A percentile compares a stretch with the other conserved stretches of the same genome.
phyloP scores from a whole-genome alignment of 2,888 invertebrate species.

The Autographa pulchrina region DNA sequence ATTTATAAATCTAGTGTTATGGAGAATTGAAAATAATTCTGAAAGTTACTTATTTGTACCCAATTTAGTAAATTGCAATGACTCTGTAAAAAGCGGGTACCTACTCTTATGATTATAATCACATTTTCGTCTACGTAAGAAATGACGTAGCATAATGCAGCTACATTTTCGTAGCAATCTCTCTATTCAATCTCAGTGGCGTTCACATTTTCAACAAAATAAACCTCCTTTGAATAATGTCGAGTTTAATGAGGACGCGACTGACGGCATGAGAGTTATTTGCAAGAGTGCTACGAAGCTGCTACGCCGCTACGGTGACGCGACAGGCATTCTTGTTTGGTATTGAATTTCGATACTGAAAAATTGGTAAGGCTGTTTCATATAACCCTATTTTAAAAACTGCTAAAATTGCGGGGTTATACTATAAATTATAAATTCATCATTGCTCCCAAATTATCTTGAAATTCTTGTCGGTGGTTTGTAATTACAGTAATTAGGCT shows the following conservation, averaged over 20 bases:
- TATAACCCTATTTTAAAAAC: background rate
- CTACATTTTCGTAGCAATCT: conserved; percentile 11
- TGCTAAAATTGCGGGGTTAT: no score
- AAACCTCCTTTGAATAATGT: conserved; percentile 26
- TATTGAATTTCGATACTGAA: background rate
- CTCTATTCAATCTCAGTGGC: conserved; percentile 1
- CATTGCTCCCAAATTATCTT: no score
- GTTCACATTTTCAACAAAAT: background rate
- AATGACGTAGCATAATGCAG: conserved; percentile 2
- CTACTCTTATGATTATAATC: background rate
- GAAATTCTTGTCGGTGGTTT: no score
- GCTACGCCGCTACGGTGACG: conserved; percentile 12
- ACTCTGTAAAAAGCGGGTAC: background rate
- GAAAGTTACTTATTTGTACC: no score
- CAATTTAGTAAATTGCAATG: background rate
- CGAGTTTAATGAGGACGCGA: conserved; percentile 24
- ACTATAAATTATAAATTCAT: no score
- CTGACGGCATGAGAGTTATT: conserved; percentile 32
- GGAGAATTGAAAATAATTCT: no score
- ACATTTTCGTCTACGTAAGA: background rate
- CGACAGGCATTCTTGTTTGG: background rate
- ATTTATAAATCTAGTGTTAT: no score
- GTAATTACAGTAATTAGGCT: no score
- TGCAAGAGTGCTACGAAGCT: conserved; percentile 18
- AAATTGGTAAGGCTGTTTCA: conserved; percentile 15